A percentile compares a stretch with the other conserved stretches of the same genome.
These are phyloP conservation scores for Melanostigma gelatinosum DNA, from an alignment of 2,113 vertebrate genomes.

Conservation along the genomic window DNA sequence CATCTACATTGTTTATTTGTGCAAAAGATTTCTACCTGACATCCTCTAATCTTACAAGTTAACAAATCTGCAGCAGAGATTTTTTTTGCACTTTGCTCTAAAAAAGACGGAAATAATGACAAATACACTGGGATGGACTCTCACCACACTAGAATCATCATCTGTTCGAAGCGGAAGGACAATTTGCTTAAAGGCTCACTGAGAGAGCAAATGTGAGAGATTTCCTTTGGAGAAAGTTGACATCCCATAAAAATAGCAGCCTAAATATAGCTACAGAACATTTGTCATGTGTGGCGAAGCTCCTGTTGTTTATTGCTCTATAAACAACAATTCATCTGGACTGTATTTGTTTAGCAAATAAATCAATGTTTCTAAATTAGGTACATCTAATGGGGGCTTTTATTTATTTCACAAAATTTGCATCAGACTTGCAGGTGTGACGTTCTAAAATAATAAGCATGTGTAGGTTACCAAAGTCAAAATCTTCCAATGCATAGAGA, in stretches of 20 bases:
- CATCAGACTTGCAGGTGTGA: neutral
- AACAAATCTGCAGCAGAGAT: neutral
- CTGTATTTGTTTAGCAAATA: conserved; percentile 36
- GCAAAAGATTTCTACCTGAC: neutral
- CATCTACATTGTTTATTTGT: neutral
- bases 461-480: neutral
- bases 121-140: neutral
- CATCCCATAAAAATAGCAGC: conserved; percentile 31
- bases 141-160: neutral
- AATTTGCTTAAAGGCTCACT: conserved; percentile 13
- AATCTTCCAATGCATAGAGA: neutral
- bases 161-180: neutral
- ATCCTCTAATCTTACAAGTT: neutral
- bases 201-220: conserved; percentile 2
- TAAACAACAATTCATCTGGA: neutral
- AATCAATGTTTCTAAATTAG: conserved; percentile 36
- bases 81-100: neutral
- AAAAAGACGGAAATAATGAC: neutral
- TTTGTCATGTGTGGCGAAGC: conserved; percentile 3
- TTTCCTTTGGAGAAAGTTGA: conserved; percentile 36
- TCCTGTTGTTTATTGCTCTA: conserved; percentile 16
- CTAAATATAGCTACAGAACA: conserved; percentile 32
- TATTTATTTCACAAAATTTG: conserved; percentile 7
- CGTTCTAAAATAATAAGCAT: neutral
- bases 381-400: neutral